Evolutionary conservation across 2,797 vertebrate species (phyloP).

Genomic region (Chaetophractus vellerosus): DNA sequence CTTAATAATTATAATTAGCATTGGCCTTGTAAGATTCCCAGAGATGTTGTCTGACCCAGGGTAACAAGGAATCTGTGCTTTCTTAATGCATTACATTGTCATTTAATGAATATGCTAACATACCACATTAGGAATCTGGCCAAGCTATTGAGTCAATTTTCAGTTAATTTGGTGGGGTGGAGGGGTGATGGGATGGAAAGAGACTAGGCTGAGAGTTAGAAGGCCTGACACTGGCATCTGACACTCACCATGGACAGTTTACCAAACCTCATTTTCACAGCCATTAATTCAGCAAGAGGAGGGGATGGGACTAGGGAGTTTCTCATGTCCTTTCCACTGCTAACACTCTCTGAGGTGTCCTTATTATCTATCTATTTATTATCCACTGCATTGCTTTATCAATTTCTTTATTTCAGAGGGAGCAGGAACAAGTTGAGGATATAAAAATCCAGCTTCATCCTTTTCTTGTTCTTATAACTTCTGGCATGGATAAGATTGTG

Average conservation of each 20-base stretch:
- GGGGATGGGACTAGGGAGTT: background rate
- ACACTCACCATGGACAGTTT: background rate
- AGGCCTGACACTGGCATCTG: constrained; percentile 30
- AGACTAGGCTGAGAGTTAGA: constrained; percentile 1
- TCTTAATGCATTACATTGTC: background rate
- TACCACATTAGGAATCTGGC: constrained; percentile 59
- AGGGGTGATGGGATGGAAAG: background rate
- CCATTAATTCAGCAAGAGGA: constrained; percentile 44
- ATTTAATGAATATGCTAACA: constrained; percentile 64
- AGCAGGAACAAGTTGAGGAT: background rate
- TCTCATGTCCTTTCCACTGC: background rate
- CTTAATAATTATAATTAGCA: background rate
- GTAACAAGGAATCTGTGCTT: constrained; percentile 15
- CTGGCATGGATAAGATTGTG: background rate
- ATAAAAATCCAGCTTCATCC: background rate
- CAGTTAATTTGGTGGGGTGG: constrained; percentile 12
- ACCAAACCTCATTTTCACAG: constrained; percentile 38
- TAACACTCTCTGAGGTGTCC: background rate
- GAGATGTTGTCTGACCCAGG: background rate
- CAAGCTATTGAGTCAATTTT: constrained; percentile 62
- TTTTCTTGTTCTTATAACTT: background rate
- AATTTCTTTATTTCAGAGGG: background rate
- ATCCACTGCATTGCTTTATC: background rate
- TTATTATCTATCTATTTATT: background rate
- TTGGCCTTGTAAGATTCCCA: constrained; percentile 2